Evolutionary conservation across 2,888 invertebrate species (phyloP).

Genomic region (Apantesis nais): DNA sequence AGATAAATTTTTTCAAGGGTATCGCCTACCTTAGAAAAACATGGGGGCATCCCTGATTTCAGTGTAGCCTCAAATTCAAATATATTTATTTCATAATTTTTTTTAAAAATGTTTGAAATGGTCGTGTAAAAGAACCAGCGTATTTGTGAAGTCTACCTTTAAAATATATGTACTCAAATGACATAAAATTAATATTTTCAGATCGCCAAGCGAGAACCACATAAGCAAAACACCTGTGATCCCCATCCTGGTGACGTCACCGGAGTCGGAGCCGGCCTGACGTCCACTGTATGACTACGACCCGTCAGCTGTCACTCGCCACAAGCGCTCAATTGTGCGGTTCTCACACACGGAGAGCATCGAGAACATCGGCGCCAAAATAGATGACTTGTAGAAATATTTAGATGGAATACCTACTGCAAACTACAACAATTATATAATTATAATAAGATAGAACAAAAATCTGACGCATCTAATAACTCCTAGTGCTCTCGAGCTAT

Average conservation of each 20-base stretch:
- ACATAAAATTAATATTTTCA: constrained; percentile 34
- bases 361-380: constrained; percentile 49
- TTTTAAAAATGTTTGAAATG: not conserved
- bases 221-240: constrained; percentile 65
- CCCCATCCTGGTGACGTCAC: constrained; percentile 78
- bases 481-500: not conserved
- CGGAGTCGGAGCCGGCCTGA: constrained; percentile 74
- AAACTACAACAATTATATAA: not conserved
- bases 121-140: not conserved
- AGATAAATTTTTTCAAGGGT: not conserved
- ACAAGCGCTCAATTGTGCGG: constrained; percentile 51
- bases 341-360: constrained; percentile 53
- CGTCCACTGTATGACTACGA: constrained; percentile 44
- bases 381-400: constrained; percentile 42
- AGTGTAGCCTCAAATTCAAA: no score
- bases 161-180: not conserved
- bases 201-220: constrained; percentile 72
- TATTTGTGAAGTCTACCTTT: not conserved
- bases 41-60: no score
- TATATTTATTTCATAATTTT: no score
- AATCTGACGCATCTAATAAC: not conserved
- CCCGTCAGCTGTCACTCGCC: constrained; percentile 27
- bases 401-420: constrained; percentile 1
- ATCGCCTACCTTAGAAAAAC: not conserved
- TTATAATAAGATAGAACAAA: not conserved